A percentile compares a stretch with the other conserved stretches of the same genome.
phyloP scores from a whole-genome alignment of 2,888 invertebrate species.

The Psylliodes chrysocephalus region DNA sequence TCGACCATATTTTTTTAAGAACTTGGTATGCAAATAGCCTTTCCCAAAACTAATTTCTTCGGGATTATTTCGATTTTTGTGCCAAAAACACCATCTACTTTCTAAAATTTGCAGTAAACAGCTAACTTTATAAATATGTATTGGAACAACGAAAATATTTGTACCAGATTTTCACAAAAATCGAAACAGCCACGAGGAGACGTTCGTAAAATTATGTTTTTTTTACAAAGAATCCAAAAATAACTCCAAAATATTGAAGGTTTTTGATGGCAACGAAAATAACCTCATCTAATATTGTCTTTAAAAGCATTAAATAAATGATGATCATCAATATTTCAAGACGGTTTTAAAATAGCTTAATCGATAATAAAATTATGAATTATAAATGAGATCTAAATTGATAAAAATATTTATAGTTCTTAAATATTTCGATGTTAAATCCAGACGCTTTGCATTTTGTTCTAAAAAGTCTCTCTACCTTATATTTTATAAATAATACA shows the following conservation, averaged over 20 bases:
- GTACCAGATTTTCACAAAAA: constrained; percentile 27
- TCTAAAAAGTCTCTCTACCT: constrained; percentile 54
- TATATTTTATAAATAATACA: constrained; percentile 60
- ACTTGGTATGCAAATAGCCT: not conserved
- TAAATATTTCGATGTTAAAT: not conserved
- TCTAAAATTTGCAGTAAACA: constrained; percentile 28
- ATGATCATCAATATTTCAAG: too few relatives aligned
- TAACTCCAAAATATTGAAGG: too few relatives aligned
- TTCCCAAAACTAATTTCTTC: constrained; percentile 5
- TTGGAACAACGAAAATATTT: constrained; percentile 29
- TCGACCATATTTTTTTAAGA: too few relatives aligned
- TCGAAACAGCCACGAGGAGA: constrained; percentile 24
- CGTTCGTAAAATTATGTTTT: not conserved
- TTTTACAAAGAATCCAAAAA: not conserved
- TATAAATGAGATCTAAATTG: too few relatives aligned
- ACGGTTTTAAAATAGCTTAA: too few relatives aligned
- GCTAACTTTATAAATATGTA: constrained; percentile 27
- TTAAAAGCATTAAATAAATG: too few relatives aligned
- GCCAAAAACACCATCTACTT: constrained; percentile 10
- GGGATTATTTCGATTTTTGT: constrained; percentile 24
- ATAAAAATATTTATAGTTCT: too few relatives aligned
- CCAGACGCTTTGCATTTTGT: constrained; percentile 6
- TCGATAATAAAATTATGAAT: too few relatives aligned
- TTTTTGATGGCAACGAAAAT: too few relatives aligned
- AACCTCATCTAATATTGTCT: too few relatives aligned